Evolutionary conservation across 2,797 vertebrate genomes (phyloP).

Genomic region (Peromyscus melanophrys): DNA sequence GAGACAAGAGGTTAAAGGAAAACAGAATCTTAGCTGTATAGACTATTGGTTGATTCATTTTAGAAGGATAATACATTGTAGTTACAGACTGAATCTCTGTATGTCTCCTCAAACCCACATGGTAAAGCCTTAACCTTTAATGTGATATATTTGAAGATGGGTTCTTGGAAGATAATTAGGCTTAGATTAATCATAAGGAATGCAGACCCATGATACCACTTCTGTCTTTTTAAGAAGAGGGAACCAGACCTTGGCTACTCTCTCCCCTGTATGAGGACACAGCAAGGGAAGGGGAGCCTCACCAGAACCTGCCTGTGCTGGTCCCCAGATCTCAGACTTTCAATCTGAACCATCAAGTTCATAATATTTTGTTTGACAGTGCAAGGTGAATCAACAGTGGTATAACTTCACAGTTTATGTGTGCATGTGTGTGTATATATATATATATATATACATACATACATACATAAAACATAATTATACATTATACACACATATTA

Average conservation of each 20-base stretch:
- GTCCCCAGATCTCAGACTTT: background rate
- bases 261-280: background rate
- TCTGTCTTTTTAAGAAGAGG: background rate
- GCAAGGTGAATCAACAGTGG: too few relatives aligned
- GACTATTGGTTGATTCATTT: background rate
- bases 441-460: too few relatives aligned
- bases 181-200: background rate
- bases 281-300: background rate
- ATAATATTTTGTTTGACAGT: background rate
- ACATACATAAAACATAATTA: too few relatives aligned
- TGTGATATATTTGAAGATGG: background rate
- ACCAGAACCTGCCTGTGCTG: fast-evolving
- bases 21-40: background rate
- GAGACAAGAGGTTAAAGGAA: background rate
- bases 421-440: too few relatives aligned
- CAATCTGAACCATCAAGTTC: background rate
- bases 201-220: fast-evolving
- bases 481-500: background rate
- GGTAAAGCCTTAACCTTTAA: too few relatives aligned
- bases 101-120: background rate
- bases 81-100: background rate
- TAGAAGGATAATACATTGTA: background rate
- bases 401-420: background rate
- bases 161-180: background rate
- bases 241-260: background rate